Conservation (phyloP, 2,113 vertebrate genomes). For the Benitochromis conjunctus region DNA sequence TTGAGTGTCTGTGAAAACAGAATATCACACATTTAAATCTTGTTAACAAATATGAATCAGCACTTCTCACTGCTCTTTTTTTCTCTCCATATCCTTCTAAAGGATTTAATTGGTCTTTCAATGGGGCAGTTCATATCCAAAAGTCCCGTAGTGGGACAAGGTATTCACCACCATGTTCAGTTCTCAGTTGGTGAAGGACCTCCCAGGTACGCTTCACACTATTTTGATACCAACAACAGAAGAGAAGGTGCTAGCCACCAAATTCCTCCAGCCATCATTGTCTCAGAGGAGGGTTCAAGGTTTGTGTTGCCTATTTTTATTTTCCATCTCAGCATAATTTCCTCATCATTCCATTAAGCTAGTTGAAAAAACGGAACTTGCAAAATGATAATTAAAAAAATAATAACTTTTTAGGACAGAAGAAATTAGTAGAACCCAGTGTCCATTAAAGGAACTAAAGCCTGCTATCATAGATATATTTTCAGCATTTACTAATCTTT, state of each 20-base stretch:
- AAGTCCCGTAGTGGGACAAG: neutral
- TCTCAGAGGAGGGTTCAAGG: conserved; percentile 13
- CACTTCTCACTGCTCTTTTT: neutral
- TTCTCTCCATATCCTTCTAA: neutral
- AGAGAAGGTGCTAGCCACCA: neutral
- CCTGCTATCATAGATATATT: neutral
- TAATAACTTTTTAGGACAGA: neutral
- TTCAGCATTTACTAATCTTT: neutral
- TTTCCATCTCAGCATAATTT: neutral
- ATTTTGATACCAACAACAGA: neutral
- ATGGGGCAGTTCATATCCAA: conserved; percentile 62
- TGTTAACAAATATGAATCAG: neutral
- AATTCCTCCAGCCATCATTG: conserved; percentile 6
- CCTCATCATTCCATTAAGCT: neutral
- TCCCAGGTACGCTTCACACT: conserved; percentile 11
- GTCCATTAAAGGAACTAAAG: neutral
- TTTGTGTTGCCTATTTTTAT: neutral
- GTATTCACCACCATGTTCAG: neutral
- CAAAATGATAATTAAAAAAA: neutral
- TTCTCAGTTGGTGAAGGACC: conserved; percentile 29
- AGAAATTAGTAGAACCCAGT: neutral
- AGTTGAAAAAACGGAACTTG: neutral
- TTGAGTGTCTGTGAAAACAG: neutral
- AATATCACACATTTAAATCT: neutral
- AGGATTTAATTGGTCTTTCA: neutral